Conservation (phyloP, 2,888 invertebrate genomes). For the Hydraecia micacea region DNA sequence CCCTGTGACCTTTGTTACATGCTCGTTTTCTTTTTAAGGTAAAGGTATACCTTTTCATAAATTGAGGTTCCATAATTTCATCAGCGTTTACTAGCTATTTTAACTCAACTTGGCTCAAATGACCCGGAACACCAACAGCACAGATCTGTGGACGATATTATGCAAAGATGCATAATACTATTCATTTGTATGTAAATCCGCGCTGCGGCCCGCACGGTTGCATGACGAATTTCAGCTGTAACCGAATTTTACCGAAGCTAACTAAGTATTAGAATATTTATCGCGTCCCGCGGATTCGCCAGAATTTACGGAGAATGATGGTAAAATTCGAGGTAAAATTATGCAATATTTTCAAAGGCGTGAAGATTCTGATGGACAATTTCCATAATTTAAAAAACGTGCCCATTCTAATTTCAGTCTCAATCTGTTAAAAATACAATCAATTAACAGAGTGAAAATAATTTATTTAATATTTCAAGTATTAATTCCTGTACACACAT, state of each 20-base stretch:
- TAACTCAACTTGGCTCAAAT: slow-evolving; percentile 32
- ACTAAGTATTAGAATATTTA: slow-evolving; percentile 60
- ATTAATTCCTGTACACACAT: too few relatives aligned
- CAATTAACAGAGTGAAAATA: too few relatives aligned
- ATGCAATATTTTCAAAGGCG: neutral
- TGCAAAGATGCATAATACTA: slow-evolving; percentile 65
- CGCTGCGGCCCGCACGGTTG: slow-evolving; percentile 56
- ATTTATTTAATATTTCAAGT: too few relatives aligned
- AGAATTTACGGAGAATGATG: neutral
- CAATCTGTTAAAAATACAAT: too few relatives aligned
- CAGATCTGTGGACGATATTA: slow-evolving; percentile 48
- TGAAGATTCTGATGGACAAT: neutral
- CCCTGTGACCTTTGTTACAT: slow-evolving; percentile 46
- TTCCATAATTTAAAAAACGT: too few relatives aligned
- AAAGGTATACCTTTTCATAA: slow-evolving; percentile 1
- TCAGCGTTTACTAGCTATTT: neutral
- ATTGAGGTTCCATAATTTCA: neutral
- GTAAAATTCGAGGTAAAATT: neutral
- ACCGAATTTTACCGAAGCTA: slow-evolving; percentile 55
- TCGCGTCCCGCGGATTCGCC: neutral
- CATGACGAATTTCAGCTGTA: slow-evolving; percentile 63
- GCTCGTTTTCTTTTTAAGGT: slow-evolving; percentile 27
- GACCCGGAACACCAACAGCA: slow-evolving; percentile 22
- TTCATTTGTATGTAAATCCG: slow-evolving; percentile 68
- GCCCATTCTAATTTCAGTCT: too few relatives aligned